phyloP scores from a whole-genome alignment of 2,888 invertebrate species.

The Athalia circularis region DNA sequence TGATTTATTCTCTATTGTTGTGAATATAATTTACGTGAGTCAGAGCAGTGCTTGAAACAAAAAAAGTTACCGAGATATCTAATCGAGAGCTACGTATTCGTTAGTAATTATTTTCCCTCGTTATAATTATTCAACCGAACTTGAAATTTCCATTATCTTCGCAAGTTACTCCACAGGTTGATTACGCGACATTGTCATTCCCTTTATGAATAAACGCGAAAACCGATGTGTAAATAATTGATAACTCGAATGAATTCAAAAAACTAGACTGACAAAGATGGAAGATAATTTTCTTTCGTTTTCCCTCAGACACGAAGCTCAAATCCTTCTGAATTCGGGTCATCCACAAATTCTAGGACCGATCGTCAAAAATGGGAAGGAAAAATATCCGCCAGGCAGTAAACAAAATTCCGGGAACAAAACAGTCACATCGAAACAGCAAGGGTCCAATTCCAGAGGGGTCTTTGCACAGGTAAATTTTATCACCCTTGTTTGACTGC shows the following conservation, averaged over 20 bases:
- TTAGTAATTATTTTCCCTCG: too few species aligned
- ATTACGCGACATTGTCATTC: too few species aligned
- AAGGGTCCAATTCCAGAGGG: constrained; percentile 63
- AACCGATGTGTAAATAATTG: background rate
- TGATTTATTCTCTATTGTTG: too few species aligned
- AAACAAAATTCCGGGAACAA: background rate
- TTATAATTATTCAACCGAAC: too few species aligned
- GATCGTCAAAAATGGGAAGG: constrained; percentile 27
- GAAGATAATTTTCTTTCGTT: background rate
- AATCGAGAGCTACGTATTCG: too few species aligned
- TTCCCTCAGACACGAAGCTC: constrained; percentile 17
- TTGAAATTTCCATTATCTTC: too few species aligned
- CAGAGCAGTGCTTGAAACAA: too few species aligned
- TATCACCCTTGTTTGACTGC: background rate
- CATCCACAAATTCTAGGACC: constrained; percentile 5
- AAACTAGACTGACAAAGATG: background rate
- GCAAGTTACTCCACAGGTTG: too few species aligned
- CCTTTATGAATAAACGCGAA: too few species aligned
- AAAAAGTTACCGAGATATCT: too few species aligned
- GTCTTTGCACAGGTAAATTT: constrained; percentile 64
- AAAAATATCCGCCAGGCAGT: constrained; percentile 15
- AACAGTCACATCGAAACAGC: constrained; percentile 25
- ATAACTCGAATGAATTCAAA: background rate
- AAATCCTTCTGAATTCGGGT: constrained; percentile 24
- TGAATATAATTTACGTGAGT: too few species aligned